phyloP scores from a whole-genome alignment of 2,113 vertebrate genomes.

The Peromyscus leucopus region DNA sequence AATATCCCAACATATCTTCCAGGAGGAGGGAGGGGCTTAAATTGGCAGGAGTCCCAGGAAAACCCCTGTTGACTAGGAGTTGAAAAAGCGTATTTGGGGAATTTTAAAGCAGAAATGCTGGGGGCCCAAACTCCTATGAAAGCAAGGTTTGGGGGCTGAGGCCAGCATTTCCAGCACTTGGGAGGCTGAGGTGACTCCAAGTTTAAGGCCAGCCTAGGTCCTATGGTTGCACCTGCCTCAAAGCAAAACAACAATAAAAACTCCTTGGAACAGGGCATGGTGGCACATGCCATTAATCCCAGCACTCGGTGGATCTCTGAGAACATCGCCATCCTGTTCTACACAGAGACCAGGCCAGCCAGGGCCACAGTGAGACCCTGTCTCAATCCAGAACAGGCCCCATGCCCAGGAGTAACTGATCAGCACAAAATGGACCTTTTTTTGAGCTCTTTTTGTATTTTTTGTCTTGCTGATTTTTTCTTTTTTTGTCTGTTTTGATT shows the following conservation, averaged over 20 bases:
- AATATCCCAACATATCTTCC: not conserved
- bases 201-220: not conserved
- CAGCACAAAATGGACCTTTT: not conserved
- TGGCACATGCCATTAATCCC: not conserved
- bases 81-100: not conserved
- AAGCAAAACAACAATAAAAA: constrained; percentile 19
- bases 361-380: not conserved
- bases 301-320: not conserved
- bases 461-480: not conserved
- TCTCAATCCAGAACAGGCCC: too few relatives aligned
- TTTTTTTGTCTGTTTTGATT: not conserved
- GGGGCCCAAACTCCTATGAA: not conserved
- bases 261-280: not conserved
- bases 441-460: not conserved
- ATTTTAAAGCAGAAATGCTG: not conserved
- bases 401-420: not conserved
- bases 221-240: not conserved
- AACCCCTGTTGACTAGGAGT: not conserved
- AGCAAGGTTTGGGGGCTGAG: not conserved
- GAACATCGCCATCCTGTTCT: not conserved
- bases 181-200: not conserved
- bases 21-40: not conserved
- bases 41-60: not conserved
- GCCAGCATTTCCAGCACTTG: not conserved
- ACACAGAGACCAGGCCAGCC: not conserved